Evolutionary conservation across 2,888 invertebrate species (phyloP).

Genomic region (Drosophila testacea): DNA sequence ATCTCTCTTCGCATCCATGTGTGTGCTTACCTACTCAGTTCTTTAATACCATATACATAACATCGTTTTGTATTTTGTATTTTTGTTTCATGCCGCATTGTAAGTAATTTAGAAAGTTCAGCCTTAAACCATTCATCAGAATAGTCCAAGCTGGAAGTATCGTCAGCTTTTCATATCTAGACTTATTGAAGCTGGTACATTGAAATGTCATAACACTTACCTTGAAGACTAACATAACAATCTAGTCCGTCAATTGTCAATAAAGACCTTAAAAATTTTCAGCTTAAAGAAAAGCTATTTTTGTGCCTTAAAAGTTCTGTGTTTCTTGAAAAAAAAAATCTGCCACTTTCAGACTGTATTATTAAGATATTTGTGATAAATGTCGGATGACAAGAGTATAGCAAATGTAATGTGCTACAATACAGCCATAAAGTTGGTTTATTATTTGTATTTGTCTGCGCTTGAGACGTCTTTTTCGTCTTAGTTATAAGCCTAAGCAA

Average conservation of each 20-base stretch:
- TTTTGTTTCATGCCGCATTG: conserved; percentile 47
- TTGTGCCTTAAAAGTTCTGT: background rate
- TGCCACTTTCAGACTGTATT: background rate
- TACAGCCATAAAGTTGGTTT: conserved; percentile 26
- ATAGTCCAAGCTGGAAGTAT: too few species aligned
- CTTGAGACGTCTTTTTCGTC: conserved; percentile 66
- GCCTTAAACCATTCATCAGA: too few species aligned
- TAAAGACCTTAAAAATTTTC: background rate
- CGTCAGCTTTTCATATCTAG: too few species aligned
- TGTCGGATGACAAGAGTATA: conserved; percentile 41
- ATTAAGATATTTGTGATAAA: background rate
- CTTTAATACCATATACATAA: conserved; percentile 65
- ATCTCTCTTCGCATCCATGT: conserved; percentile 48
- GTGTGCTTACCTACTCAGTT: conserved; percentile 51
- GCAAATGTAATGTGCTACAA: conserved; percentile 26
- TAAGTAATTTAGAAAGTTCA: background rate
- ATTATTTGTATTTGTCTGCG: conserved; percentile 51
- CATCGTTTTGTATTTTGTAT: conserved; percentile 58
- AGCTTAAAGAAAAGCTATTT: background rate
- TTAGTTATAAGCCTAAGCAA: conserved; percentile 75
- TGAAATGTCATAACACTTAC: too few species aligned
- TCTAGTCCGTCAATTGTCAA: background rate
- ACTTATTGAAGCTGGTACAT: too few species aligned
- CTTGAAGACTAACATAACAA: too few species aligned
- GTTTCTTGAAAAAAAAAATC: background rate